A percentile compares a stretch with the other conserved stretches of the same genome.
Evolutionary conservation across 2,888 invertebrate species (phyloP).

Genomic region (Apamea anceps): DNA sequence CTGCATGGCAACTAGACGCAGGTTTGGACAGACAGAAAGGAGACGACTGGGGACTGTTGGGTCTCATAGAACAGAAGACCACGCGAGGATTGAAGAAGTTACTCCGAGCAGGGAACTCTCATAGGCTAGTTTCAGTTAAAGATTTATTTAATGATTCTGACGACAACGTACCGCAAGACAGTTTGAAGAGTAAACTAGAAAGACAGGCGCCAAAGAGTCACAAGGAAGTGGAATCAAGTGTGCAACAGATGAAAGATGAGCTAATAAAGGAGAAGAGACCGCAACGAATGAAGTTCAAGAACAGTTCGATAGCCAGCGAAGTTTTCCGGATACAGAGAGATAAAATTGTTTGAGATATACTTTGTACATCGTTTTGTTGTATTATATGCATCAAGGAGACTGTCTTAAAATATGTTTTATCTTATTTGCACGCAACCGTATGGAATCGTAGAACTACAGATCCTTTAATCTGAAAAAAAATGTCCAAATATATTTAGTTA

Average conservation of each 20-base stretch:
- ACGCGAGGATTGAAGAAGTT: slow-evolving; percentile 82
- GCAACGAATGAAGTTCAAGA: slow-evolving; percentile 83
- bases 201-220: slow-evolving; percentile 71
- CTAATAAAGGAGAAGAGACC: slow-evolving; percentile 56
- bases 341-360: slow-evolving; percentile 79
- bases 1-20: slow-evolving; percentile 93
- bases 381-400: slow-evolving; percentile 46
- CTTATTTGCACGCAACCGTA: slow-evolving; percentile 16
- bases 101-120: slow-evolving; percentile 79
- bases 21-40: slow-evolving; percentile 77
- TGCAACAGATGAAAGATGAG: slow-evolving; percentile 71
- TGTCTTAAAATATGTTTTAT: slow-evolving; percentile 22
- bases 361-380: slow-evolving; percentile 37
- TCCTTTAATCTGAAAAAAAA: neutral
- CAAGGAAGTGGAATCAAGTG: slow-evolving; percentile 69
- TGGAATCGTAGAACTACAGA: neutral
- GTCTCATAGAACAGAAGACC: slow-evolving; percentile 86
- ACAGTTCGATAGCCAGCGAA: slow-evolving; percentile 84
- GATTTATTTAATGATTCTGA: slow-evolving; percentile 90
- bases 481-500: neutral
- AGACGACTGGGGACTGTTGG: slow-evolving; percentile 89
- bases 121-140: slow-evolving; percentile 91
- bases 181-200: slow-evolving; percentile 70
- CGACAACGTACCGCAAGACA: slow-evolving; percentile 48
- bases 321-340: slow-evolving; percentile 85